Evolutionary conservation across 2,113 vertebrate genomes (phyloP).

Genomic region (Eudyptes chrysolophus): DNA sequence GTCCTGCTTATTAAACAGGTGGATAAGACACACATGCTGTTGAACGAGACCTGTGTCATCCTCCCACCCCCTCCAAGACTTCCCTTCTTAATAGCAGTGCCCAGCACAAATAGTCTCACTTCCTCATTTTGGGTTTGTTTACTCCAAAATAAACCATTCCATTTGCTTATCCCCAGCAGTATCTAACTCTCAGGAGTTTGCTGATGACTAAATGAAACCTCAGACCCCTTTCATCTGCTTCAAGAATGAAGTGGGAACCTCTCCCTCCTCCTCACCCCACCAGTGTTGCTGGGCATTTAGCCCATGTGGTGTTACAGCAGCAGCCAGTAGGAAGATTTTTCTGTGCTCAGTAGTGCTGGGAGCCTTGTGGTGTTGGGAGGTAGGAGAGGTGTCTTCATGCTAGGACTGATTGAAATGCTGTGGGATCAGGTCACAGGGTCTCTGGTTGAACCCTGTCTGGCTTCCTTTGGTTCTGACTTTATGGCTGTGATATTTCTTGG

Average conservation of each 20-base stretch:
- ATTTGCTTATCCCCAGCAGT: neutral
- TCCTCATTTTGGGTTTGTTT: neutral
- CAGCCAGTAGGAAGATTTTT: neutral
- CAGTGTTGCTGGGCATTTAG: neutral
- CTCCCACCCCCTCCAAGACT: neutral
- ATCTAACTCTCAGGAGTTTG: neutral
- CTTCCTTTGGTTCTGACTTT: neutral
- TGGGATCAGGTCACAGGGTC: neutral
- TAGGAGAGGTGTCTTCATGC: neutral
- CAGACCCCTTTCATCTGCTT: neutral
- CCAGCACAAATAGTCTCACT: neutral
- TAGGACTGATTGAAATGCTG: neutral
- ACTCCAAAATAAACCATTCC: neutral
- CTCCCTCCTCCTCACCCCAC: neutral
- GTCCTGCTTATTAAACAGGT: neutral
- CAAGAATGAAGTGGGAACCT: neutral
- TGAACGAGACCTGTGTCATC: neutral
- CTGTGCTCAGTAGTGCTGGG: neutral
- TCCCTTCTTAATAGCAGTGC: neutral
- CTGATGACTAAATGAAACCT: neutral
- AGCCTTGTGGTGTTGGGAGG: neutral
- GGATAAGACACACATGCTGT: neutral
- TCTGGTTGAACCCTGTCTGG: neutral
- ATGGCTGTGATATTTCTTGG: fast-evolving
- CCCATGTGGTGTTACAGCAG: neutral